These are phyloP conservation scores for Campopleginae sp. DNA, from an alignment of 2,888 invertebrate species.

Conservation along the genomic window DNA sequence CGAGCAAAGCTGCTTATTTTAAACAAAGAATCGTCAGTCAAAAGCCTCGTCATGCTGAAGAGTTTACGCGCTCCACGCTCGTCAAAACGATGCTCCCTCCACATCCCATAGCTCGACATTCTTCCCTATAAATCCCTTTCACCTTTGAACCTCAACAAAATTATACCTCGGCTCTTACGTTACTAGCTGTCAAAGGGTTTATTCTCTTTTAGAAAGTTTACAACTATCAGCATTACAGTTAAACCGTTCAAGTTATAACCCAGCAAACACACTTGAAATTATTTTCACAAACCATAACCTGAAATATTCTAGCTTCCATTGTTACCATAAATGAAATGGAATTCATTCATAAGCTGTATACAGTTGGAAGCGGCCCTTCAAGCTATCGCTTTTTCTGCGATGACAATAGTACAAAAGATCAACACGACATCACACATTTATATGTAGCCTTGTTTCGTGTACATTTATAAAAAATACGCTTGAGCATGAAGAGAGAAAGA, in stretches of 20 bases:
- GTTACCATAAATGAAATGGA: neutral
- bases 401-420: neutral
- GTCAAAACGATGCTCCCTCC: neutral
- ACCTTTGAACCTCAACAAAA: neutral
- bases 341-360: neutral
- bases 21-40: constrained; percentile 9
- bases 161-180: neutral
- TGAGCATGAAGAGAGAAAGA: too few species aligned
- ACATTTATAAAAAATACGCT: too few species aligned
- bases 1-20: constrained; percentile 8
- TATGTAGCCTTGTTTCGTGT: neutral
- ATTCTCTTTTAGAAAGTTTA: neutral
- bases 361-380: neutral
- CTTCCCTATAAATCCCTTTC: neutral
- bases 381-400: neutral
- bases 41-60: neutral
- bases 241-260: neutral
- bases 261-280: neutral
- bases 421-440: neutral
- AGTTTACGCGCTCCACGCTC: neutral
- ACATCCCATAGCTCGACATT: neutral
- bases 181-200: neutral
- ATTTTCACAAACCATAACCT: neutral
- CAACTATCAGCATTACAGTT: neutral
- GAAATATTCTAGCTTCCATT: neutral